These are phyloP conservation scores for Craniophora ligustri DNA, from an alignment of 2,888 invertebrate genomes.

Conservation along the genomic window DNA sequence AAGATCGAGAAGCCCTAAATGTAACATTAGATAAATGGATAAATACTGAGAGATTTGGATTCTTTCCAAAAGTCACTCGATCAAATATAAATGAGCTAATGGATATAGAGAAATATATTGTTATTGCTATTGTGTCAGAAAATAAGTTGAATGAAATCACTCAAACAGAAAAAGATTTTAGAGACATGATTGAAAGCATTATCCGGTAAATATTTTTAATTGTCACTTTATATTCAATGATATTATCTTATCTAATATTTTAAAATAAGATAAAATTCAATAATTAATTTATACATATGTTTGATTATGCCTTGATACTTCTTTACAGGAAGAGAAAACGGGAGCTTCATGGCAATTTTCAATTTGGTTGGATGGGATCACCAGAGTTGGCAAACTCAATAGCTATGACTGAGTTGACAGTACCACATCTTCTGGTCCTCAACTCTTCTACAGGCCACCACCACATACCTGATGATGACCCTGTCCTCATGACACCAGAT, in stretches of 20 bases:
- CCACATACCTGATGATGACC: constrained; percentile 96
- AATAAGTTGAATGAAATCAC: constrained; percentile 95
- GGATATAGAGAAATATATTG: constrained; percentile 95
- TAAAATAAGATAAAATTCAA: too few species aligned
- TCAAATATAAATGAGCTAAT: constrained; percentile 95
- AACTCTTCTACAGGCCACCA: constrained; percentile 98
- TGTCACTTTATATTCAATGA: background rate
- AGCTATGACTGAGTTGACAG: constrained; percentile 94
- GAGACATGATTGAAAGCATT: constrained; percentile 94
- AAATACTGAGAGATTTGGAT: constrained; percentile 95
- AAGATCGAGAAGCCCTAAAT: constrained; percentile 85
- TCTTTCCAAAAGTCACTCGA: constrained; percentile 95
- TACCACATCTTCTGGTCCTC: constrained; percentile 96
- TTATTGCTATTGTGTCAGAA: constrained; percentile 95
- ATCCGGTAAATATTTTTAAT: constrained; percentile 85
- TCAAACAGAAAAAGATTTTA: constrained; percentile 93
- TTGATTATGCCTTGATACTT: too few species aligned
- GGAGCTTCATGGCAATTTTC: constrained; percentile 94
- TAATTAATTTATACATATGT: too few species aligned
- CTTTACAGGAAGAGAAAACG: constrained; percentile 86
- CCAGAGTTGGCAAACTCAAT: constrained; percentile 97
- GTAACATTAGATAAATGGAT: constrained; percentile 95
- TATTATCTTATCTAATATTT: background rate
- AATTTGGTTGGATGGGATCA: constrained; percentile 98
- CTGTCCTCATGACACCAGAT: constrained; percentile 93